Base-by-base conservation (phyloP, 1,140 invertebrate genomes). In the Rhopalosiphum maidis region DNA sequence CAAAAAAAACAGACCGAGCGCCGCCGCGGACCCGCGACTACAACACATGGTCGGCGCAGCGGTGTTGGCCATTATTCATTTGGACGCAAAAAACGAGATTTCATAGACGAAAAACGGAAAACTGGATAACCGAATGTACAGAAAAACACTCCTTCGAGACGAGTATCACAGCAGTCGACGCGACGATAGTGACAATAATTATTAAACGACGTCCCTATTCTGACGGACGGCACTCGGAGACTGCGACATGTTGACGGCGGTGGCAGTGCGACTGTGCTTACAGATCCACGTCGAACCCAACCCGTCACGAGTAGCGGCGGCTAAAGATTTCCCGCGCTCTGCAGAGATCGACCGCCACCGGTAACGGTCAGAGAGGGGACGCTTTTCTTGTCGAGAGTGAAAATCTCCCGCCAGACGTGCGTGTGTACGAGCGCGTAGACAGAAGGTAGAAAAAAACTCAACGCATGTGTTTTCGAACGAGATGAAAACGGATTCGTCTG, bases 61-160 rank as follows among this genome's bases (percentile, higher is more conserved):
- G 43, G 68, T 46, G 41, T 82, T 46, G 23, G 90, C 90, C 90
- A 82, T 91, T 91, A 77, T 77, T 82, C 90, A 82, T 91, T 91
- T 82, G 90, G 43, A 48, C 37, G 60, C 15, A 68, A 91, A 15
- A 77, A 30, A n/a, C 68, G 30, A 82, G 35, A 85, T 25, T 8
- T 85, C 35, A 35, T 35, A n/a, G n/a, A 48, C n/a, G n/a, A n/a
- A 77, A 68, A 77, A 68, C 9, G 30, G 60, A n/a, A 30, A 77
- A n/a, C 60, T n/a, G 60, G 30, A 6, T n/a, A 77, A 77, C 30
- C 60, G 60, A 35, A 77, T 77, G 30, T 60, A 15, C 18, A n/a
- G 60, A 18, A 77, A n/a, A 77, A 77, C 60, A 77, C 60, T n/a
- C 15, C 5, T 35, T 77, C 60, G 60, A n/a, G n/a, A 77, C 60